Percentiles rank a stretch among this genome's conserved stretches.
Conservation (phyloP, 2,797 vertebrate species). For the Gymnoscopelus braueri region DNA sequence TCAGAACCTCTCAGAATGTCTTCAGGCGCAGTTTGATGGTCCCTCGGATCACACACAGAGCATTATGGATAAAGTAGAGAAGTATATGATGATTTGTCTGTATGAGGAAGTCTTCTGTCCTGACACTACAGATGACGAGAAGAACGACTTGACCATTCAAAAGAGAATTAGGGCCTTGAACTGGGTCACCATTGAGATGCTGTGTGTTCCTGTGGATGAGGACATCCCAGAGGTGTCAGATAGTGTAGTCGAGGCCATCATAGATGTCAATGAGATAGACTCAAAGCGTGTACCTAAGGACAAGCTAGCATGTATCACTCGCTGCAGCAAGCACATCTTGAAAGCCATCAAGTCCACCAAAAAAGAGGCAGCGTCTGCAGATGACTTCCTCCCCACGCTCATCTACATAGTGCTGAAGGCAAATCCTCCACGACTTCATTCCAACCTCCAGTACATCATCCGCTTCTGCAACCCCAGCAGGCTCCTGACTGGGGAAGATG, state of each 20-base stretch:
- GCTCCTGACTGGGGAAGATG: conserved; percentile 97
- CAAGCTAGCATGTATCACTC: conserved; percentile 93
- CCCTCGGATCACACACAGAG: conserved; percentile 91
- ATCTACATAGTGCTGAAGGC: conserved; percentile 98
- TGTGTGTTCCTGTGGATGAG: conserved; percentile 96
- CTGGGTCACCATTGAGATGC: conserved; percentile 98
- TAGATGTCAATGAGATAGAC: conserved; percentile 98
- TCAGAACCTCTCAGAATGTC: conserved; percentile 91
- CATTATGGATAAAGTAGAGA: conserved; percentile 97
- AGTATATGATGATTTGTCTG: conserved; percentile 96
- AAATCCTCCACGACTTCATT: conserved; percentile 95
- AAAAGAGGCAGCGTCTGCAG: conserved; percentile 93
- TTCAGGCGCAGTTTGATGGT: conserved; percentile 93
- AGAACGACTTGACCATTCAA: conserved; percentile 94
- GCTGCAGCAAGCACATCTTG: conserved; percentile 98
- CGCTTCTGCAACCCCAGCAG: conserved; percentile 97
- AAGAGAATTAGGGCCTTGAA: conserved; percentile 95
- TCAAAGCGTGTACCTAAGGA: conserved; percentile 94
- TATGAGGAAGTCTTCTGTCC: conserved; percentile 98
- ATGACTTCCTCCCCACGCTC: conserved; percentile 96
- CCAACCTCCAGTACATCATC: conserved; percentile 98
- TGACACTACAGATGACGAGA: conserved; percentile 97
- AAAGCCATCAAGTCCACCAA: conserved; percentile 94
- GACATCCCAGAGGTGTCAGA: conserved; percentile 95
- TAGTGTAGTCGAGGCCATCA: conserved; percentile 97